Evolutionary conservation across 2,888 invertebrate genomes (phyloP).

Genomic region (Megamerina dolium): DNA sequence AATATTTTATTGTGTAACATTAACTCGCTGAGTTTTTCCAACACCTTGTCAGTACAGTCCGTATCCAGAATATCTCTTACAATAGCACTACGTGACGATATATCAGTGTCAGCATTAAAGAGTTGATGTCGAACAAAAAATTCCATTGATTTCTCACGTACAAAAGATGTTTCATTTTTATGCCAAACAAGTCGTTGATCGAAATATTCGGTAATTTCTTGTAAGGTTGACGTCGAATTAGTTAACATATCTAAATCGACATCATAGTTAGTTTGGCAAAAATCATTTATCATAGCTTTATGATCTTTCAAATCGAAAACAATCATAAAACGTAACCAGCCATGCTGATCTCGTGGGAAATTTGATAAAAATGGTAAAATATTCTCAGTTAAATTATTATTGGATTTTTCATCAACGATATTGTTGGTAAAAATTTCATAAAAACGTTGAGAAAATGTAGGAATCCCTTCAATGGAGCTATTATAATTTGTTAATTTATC

Average conservation of each 20-base stretch:
- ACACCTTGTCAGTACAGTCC: no score
- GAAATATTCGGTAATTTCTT: slow-evolving; percentile 15
- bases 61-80: no score
- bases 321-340: slow-evolving; percentile 28
- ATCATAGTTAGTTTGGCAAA: slow-evolving; percentile 21
- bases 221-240: neutral
- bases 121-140: no score
- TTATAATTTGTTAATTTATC: no score
- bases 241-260: slow-evolving; percentile 16
- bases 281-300: slow-evolving; percentile 3
- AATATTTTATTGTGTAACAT: no score
- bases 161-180: slow-evolving; percentile 23
- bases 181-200: slow-evolving; percentile 18
- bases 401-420: neutral
- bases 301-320: slow-evolving; percentile 14
- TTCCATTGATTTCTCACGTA: slow-evolving; percentile 25
- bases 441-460: slow-evolving; percentile 15
- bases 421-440: slow-evolving; percentile 20
- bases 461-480: neutral
- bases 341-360: slow-evolving; percentile 20
- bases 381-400: neutral
- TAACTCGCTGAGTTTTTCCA: no score
- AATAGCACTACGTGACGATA: no score
- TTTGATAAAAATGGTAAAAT: slow-evolving; percentile 17
- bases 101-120: no score